Conservation (phyloP, 2,113 vertebrate species). For the Cephalopholis sonnerati region DNA sequence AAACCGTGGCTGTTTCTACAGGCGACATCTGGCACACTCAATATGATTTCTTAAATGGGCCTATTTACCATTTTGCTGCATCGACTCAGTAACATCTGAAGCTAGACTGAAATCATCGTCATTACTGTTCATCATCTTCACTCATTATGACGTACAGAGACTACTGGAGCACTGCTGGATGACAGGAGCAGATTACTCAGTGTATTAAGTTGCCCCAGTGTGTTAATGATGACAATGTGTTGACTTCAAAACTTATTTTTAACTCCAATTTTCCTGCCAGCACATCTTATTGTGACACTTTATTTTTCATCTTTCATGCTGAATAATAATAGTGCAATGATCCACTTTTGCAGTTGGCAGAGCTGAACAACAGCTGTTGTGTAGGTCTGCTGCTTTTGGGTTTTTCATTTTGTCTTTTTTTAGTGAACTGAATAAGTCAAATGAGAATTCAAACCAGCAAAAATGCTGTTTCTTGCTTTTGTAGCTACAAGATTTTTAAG, state of each 20-base stretch:
- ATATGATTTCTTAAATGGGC: conserved; percentile 21
- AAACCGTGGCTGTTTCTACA: conserved; percentile 4
- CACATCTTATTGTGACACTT: background rate
- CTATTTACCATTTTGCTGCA: conserved; percentile 45
- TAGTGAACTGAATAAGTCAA: background rate
- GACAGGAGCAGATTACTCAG: conserved; percentile 1
- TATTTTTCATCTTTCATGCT: conserved; percentile 5
- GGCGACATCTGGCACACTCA: conserved; percentile 31
- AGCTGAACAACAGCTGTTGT: conserved; percentile 22
- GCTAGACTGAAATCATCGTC: background rate
- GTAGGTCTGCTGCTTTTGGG: background rate
- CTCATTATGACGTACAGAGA: conserved; percentile 18
- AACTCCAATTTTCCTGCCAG: background rate
- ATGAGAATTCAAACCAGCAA: background rate
- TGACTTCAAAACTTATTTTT: conserved; percentile 8
- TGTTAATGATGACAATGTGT: conserved; percentile 18
- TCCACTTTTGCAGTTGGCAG: conserved; percentile 13
- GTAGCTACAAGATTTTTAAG: background rate
- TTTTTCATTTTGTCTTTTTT: conserved; percentile 10
- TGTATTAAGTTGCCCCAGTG: conserved; percentile 6
- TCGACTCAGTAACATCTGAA: conserved; percentile 20
- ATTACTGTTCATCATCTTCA: conserved; percentile 44
- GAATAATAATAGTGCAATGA: conserved; percentile 2
- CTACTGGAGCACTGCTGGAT: conserved; percentile 27
- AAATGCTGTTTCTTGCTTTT: background rate